Conservation (phyloP, 2,888 invertebrate species). For the Euplexia lucipara region DNA sequence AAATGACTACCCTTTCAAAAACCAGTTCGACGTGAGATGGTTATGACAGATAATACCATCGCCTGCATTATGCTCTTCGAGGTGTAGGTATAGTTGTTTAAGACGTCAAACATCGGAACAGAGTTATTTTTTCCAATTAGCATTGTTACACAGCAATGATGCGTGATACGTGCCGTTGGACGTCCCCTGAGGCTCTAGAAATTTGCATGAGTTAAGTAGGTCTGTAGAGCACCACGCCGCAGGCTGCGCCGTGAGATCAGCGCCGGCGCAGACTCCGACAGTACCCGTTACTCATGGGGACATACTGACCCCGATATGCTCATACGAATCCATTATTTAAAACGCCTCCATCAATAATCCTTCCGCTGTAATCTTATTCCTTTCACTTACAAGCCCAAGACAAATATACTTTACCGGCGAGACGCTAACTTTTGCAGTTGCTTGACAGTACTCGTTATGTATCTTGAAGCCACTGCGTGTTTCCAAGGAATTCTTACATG, state of each 20-base stretch:
- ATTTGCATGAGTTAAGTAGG: slow-evolving; percentile 77
- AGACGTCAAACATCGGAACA: slow-evolving; percentile 37
- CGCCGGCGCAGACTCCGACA: slow-evolving; percentile 79
- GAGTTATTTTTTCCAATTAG: slow-evolving; percentile 73
- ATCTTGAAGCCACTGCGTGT: slow-evolving; percentile 27
- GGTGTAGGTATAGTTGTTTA: slow-evolving; percentile 34
- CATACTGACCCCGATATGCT: slow-evolving; percentile 86
- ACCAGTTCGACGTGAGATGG: slow-evolving; percentile 20
- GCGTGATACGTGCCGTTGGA: slow-evolving; percentile 70
- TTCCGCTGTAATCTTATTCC: slow-evolving; percentile 54
- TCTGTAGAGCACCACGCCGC: slow-evolving; percentile 72
- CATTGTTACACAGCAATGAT: slow-evolving; percentile 70
- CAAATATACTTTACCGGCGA: slow-evolving; percentile 52
- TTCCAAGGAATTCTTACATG: slow-evolving; percentile 58
- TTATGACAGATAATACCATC: slow-evolving; percentile 32
- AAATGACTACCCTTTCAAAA: slow-evolving; percentile 26
- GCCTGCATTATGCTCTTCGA: slow-evolving; percentile 18
- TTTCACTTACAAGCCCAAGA: slow-evolving; percentile 53
- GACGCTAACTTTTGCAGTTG: slow-evolving; percentile 60
- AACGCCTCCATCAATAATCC: slow-evolving; percentile 68
- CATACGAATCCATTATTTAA: slow-evolving; percentile 74
- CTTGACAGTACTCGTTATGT: slow-evolving; percentile 41
- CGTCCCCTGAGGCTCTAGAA: slow-evolving; percentile 69
- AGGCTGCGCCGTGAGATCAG: slow-evolving; percentile 55
- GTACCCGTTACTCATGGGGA: slow-evolving; percentile 80